These are phyloP conservation scores for Pantala flavescens DNA, from an alignment of 1,140 invertebrate genomes.

Conservation along the genomic window DNA sequence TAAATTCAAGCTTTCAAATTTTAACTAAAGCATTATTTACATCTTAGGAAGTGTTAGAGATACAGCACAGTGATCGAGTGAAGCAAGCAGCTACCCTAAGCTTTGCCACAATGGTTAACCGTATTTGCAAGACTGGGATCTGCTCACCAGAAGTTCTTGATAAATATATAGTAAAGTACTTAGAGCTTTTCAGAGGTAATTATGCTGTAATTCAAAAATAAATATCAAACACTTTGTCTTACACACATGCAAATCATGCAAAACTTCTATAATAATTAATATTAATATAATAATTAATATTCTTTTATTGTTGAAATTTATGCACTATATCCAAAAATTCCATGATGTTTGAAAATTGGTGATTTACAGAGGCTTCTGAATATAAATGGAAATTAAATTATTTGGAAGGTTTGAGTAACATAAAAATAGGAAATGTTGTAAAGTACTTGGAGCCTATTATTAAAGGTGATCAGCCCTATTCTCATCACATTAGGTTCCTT, in stretches of 20 bases:
- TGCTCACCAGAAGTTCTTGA: slow-evolving; percentile 54
- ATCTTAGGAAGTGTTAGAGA: slow-evolving; percentile 19
- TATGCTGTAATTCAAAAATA: slow-evolving; percentile 3
- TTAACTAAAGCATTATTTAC: neutral
- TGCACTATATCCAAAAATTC: slow-evolving; percentile 19
- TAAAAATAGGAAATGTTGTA: slow-evolving; percentile 46
- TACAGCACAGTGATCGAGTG: slow-evolving; percentile 38
- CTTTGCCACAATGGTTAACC: slow-evolving; percentile 56
- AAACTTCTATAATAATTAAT: too few species aligned
- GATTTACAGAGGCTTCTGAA: slow-evolving; percentile 44
- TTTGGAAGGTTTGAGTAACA: slow-evolving; percentile 52
- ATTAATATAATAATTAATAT: too few species aligned
- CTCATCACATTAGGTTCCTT: slow-evolving; percentile 43
- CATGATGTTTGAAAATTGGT: slow-evolving; percentile 19
- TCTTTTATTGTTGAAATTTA: too few species aligned
- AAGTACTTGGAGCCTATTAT: slow-evolving; percentile 50
- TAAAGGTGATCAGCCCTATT: slow-evolving; percentile 35
- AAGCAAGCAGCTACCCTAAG: slow-evolving; percentile 53
- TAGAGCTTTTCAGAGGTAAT: slow-evolving; percentile 48
- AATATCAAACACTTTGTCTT: too few species aligned
- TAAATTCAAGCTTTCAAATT: neutral
- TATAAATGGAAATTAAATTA: slow-evolving; percentile 58
- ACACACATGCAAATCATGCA: too few species aligned
- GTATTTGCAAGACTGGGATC: slow-evolving; percentile 42
- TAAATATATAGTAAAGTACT: slow-evolving; percentile 55